Conservation (phyloP, 2,888 invertebrate species). For the Aleiodes alternator region DNA sequence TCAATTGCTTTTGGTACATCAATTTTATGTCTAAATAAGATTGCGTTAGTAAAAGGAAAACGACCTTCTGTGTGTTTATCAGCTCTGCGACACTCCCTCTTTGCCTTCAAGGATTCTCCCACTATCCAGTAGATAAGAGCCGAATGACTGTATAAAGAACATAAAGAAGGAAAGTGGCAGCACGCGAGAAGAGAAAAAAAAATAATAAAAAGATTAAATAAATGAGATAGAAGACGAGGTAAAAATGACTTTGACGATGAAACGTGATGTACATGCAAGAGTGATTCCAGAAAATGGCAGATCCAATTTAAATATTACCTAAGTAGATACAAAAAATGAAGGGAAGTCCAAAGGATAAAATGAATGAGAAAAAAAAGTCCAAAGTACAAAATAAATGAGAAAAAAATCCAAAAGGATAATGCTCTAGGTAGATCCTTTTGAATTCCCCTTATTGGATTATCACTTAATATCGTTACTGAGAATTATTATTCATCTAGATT, state of each 20-base stretch:
- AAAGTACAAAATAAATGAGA: background rate
- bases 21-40: conserved; percentile 10
- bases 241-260: conserved; percentile 58
- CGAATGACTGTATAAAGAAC: conserved; percentile 8
- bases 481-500: too few species aligned
- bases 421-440: too few species aligned
- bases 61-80: conserved; percentile 22
- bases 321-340: background rate
- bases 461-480: too few species aligned
- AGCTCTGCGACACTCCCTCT: conserved; percentile 27
- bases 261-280: conserved; percentile 60
- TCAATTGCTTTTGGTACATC: conserved; percentile 2
- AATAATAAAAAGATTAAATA: conserved; percentile 10
- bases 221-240: conserved; percentile 32
- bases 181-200: conserved; percentile 34
- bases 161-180: conserved; percentile 40
- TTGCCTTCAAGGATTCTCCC: conserved; percentile 24
- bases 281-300: conserved; percentile 57
- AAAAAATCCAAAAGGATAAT: conserved; percentile 14
- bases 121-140: conserved; percentile 20
- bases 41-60: background rate
- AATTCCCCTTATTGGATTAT: too few species aligned
- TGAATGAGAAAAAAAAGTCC: too few species aligned
- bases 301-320: conserved; percentile 58
- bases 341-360: conserved; percentile 8